Base-by-base conservation (phyloP, 30 jellyfish, hydroid and myxozoan genomes). In the Hydractinia echinata region DNA sequence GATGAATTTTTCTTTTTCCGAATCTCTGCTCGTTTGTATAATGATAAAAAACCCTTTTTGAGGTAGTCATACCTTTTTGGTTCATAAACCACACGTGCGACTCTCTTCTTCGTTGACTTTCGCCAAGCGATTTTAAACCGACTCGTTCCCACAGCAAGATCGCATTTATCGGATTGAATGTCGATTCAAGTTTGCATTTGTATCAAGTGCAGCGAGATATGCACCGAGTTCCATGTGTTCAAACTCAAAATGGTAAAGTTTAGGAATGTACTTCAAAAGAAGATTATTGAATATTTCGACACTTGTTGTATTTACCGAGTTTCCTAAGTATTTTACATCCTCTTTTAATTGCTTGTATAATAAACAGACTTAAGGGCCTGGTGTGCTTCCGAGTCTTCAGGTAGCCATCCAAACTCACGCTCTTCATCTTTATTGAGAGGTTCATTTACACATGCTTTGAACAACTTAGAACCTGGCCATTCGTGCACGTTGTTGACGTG, bases 61-160 rank as follows among this genome's bases (percentile, higher is more conserved):
- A n/a, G n/a, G n/a, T n/a, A n/a, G n/a, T n/a, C n/a, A n/a, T n/a
- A n/a, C n/a, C n/a, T n/a, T n/a, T n/a, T n/a, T n/a, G n/a, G n/a
- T n/a, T n/a, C n/a, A n/a, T n/a, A n/a, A n/a, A n/a, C n/a, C n/a
- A n/a, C n/a, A n/a, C n/a, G n/a, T 15, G 30, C 73, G 30, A 62
- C 73, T 62, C 73, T 39, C 30, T 62, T 62, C 73, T 62, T 62
- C 10, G 73, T 62, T 39, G 73, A 39, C 73, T 62, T 62, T 62
- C 73, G 16, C 73, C 73, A 62, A 5, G 73, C 73, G 30, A 62
- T 62, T 50, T 62, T 62, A 10, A 62, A 62, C 30, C 73, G 73
- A 39, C 30, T 39, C 10, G 16, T 50, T 5, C 73, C 73, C 73
- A 62, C 73, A 62, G 16, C 30, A 50, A 6, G 16, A 50, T 62